phyloP scores from a whole-genome alignment of 2,888 invertebrate genomes.

The Hypsopygia costalis region DNA sequence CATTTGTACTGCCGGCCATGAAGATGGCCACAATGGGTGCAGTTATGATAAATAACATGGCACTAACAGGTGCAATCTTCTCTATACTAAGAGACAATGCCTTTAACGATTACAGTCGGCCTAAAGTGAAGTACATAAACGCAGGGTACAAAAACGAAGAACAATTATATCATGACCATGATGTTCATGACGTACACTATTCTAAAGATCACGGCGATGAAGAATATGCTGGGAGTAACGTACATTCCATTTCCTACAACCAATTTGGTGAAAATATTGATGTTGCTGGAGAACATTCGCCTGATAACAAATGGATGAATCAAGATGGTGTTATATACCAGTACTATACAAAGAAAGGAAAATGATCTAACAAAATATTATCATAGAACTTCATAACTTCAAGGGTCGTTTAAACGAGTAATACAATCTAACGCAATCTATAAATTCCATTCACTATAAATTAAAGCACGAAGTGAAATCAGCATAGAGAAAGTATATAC shows the following conservation, averaged over 20 bases:
- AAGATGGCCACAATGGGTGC: slow-evolving; percentile 83
- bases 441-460: too few species aligned
- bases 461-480: too few species aligned
- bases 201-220: slow-evolving; percentile 12
- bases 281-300: too few species aligned
- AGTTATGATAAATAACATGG: slow-evolving; percentile 84
- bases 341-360: too few species aligned
- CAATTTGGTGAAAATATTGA: not conserved
- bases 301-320: too few species aligned
- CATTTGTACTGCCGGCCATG: slow-evolving; percentile 84
- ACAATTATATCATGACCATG: slow-evolving; percentile 17
- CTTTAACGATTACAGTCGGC: slow-evolving; percentile 74
- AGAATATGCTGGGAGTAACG: not conserved
- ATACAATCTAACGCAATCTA: too few species aligned
- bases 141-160: slow-evolving; percentile 77
- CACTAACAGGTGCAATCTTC: slow-evolving; percentile 81
- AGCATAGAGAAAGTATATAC: too few species aligned
- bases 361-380: too few species aligned
- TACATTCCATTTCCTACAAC: not conserved
- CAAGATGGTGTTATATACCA: too few species aligned
- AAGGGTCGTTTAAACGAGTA: too few species aligned
- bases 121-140: slow-evolving; percentile 80
- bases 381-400: too few species aligned
- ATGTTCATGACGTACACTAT: slow-evolving; percentile 26
- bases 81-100: slow-evolving; percentile 80